phyloP scores from a whole-genome alignment of 2,888 invertebrate genomes.

The Ariolimax columbianus region DNA sequence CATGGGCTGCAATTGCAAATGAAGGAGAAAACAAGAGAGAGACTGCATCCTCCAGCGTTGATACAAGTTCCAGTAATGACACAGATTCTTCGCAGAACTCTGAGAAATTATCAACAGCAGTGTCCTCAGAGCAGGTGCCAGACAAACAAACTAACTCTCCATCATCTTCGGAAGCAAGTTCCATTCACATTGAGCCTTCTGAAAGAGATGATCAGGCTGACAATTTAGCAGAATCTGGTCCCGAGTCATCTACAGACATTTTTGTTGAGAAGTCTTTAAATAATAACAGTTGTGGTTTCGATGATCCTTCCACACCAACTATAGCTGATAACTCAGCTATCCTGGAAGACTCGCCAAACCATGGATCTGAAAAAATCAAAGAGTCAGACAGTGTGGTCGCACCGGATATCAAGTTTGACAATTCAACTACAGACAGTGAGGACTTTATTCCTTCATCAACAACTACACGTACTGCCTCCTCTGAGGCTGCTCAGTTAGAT shows the following conservation, averaged over 20 bases:
- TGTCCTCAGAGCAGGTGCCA: background rate
- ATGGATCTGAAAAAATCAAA: background rate
- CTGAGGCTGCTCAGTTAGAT: no score
- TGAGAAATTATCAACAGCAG: background rate
- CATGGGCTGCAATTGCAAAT: conserved; percentile 36
- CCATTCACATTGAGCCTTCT: background rate
- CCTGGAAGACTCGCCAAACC: background rate
- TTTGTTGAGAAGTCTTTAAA: background rate
- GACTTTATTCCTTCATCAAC: conserved; percentile 6
- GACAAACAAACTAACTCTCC: background rate
- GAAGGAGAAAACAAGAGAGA: conserved; percentile 33
- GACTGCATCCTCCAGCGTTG: background rate
- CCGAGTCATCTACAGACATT: background rate
- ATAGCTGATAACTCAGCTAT: background rate
- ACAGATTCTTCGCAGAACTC: background rate
- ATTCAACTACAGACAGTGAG: background rate
- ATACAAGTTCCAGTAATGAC: background rate
- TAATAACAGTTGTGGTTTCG: conserved; percentile 32
- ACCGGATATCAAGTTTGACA: background rate
- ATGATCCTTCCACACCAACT: background rate
- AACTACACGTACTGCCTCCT: background rate
- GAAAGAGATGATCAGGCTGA: background rate
- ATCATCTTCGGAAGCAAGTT: background rate
- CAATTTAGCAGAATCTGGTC: background rate
- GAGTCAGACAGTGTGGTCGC: background rate